Evolutionary conservation across 2,888 invertebrate species (phyloP), one percentile per base, ranked within the genome.

Genomic region (Yponomeuta cagnagella): DNA sequence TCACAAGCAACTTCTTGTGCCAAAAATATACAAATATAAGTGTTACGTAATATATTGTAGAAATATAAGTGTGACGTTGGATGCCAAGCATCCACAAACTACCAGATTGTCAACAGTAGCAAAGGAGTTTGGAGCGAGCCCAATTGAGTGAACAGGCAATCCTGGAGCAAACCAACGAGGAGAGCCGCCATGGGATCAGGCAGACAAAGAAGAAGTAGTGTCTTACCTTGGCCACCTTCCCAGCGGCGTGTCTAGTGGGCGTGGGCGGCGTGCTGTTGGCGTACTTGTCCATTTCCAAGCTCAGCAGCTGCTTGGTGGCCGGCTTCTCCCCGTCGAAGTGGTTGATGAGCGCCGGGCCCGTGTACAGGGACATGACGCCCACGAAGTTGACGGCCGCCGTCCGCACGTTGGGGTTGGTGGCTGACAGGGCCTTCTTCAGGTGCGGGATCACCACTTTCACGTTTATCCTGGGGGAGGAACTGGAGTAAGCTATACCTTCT

Each of bases 281-380:
- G 76, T 95, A 93, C 83, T 97, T 98, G 73, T 97, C 97, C 78
- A 97, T 94, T 82, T 98, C 98, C 31, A 95, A 93, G 82, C 96
- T 96, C 72, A 98, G 97, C 82, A 96, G 96, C 76, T 97, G 96
- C 68, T 95, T 94, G 0, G 98, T 89, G 0, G 96, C 95, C 0
- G 97, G 94, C 80, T 98, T 98, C 83, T 98, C 98, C 75, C 94
- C 94, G 76, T 98, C 98, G 78, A 98, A 97, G 81, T 96, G 96
- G 78, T 93, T 93, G 75, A 96, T 93, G 0, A 98, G 82, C 1
- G 94, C 92, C 15, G 95, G 94, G 0, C 98, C 98, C 90, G 97
- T 95, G 79, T 96, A 97, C 76, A 98, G 89, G 68, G 97, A 96
- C 78, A 98, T 90, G 0, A 95, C 94, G 0, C 97, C 97, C 1